Base-by-base conservation (phyloP, 2,797 vertebrate species). In the Enteromius thamalakanensis region DNA sequence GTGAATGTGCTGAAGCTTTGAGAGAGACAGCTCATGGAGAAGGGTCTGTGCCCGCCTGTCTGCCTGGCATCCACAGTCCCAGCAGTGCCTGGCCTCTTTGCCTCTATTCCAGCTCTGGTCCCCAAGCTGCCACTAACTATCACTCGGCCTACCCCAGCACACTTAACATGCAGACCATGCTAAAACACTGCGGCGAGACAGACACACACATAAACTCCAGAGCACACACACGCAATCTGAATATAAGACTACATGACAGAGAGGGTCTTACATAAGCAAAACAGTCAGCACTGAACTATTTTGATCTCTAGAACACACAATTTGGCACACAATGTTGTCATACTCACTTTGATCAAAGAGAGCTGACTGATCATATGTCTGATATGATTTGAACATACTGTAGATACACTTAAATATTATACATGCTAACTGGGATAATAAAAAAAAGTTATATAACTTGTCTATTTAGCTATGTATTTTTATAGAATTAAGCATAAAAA, bases 211-310 rank as follows among this genome's bases (percentile, higher is more conserved):
- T 9, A 29, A 12, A 29, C n/a, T 19, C 55, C 4, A 29, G 69
- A 32, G 64, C 77, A 80, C 70, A 83, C 70, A 64, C 29, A 70
- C 65, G 71, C 76, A 11, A 69, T 68, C 65, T 76, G 80, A 88
- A 84, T 79, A 53, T 79, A 77, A 83, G 60, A 67, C 72, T 64
- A 84, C 55, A 84, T 86, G 87, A 86, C 86, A 85, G 81, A 77
- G 65, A 77, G 60, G 47, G 32, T 62, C 84, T 87, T 87, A 87
- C 76, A 79, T 87, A 87, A 88, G 86, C 71, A 82, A 69, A 86
- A 85, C 81, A 87, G 87, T 67, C 71, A 74, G 37, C 34, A 55
- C 21, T 40, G 67, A 51, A 78, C 80, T 79, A 49, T 80, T 71
- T 65, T 23, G 51, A 70, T 79, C 81, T 81, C 83, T 45, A 62